Evolutionary conservation across 2,888 invertebrate species (phyloP).

Genomic region (Taenaris catops): DNA sequence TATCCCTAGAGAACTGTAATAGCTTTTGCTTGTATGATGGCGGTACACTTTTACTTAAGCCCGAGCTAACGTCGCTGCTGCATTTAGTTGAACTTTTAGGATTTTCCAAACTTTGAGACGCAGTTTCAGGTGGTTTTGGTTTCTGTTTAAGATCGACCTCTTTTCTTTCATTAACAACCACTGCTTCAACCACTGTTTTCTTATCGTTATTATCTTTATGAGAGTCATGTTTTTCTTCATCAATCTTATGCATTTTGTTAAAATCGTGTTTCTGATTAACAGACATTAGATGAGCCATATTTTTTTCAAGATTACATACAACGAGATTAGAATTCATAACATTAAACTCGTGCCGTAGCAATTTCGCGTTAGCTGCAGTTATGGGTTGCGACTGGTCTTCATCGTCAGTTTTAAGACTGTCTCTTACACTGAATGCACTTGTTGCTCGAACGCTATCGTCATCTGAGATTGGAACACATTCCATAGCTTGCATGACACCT

Average conservation of each 20-base stretch:
- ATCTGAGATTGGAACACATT: conserved; percentile 69
- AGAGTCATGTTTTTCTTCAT: conserved; percentile 53
- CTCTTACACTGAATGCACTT: conserved; percentile 70
- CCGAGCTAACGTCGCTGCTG: conserved; percentile 60
- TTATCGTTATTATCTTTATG: conserved; percentile 31
- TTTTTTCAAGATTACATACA: conserved; percentile 69
- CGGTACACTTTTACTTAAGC: conserved; percentile 72
- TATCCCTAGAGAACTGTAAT: conserved; percentile 70
- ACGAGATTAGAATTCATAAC: conserved; percentile 72
- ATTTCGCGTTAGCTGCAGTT: conserved; percentile 63
- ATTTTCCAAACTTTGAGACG: conserved; percentile 67
- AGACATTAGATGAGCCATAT: conserved; percentile 68
- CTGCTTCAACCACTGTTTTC: conserved; percentile 28
- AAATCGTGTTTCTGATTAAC: conserved; percentile 56
- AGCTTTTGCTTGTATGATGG: conserved; percentile 74
- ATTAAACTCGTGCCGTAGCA: conserved; percentile 67
- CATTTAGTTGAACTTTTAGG: conserved; percentile 65
- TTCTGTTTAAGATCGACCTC: conserved; percentile 47
- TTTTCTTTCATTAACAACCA: conserved; percentile 29
- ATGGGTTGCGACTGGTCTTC: conserved; percentile 70
- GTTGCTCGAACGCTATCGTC: conserved; percentile 73
- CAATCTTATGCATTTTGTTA: conserved; percentile 67
- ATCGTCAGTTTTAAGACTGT: conserved; percentile 72
- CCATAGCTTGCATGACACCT: conserved; percentile 56
- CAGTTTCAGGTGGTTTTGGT: conserved; percentile 54